Base-by-base conservation (phyloP, 2,797 vertebrate species). In the Phoxinus dragarum region DNA sequence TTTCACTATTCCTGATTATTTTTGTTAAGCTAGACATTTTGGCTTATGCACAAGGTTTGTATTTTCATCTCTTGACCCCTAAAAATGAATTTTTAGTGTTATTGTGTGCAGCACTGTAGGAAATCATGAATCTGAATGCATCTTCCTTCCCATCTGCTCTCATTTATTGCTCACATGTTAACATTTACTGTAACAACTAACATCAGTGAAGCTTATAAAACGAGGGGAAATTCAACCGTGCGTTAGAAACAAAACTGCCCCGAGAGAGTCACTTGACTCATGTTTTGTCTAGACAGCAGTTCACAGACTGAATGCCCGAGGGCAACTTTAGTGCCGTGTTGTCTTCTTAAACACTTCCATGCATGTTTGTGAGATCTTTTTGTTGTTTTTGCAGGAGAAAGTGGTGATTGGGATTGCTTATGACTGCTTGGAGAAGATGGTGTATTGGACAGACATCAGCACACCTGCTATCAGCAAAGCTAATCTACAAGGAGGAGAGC, bases 371-470 rank as follows among this genome's bases (percentile, higher is more conserved):
- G n/a, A 27, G n/a, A 47, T 27, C 12, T 31, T 72, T 23, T 14
- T 67, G 0, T 40, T 52, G 10, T 68, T 47, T 44, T 3, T 82
- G 11, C 81, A 90, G 89, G 86, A 88, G 40, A 89, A 85, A 31
- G 96, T 99, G 92, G 94, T 98, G 52, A 97, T 99, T 31, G 97
- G 95, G 6, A 90, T 99, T 90, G 96, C 97, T 3, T 98, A 95
- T 0, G 97, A 99, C 91, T 99, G 98, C 0, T 88, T 95, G 71
- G 97, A 98, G 54, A 96, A 96, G 92, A 94, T 94, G 93, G 95
- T 99, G 74, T 99, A 98, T 91, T 99, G 97, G 97, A 97, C 96
- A 0, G 98, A 99, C 90, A 99, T 99, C 93, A 96, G 95, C 0
- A 94, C 92, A 6, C 98, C 97, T 52, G 94, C 96, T 0, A 98